These are phyloP conservation scores for Loriculus beryllinus DNA, from an alignment of 2,797 vertebrate genomes.

Conservation along the genomic window DNA sequence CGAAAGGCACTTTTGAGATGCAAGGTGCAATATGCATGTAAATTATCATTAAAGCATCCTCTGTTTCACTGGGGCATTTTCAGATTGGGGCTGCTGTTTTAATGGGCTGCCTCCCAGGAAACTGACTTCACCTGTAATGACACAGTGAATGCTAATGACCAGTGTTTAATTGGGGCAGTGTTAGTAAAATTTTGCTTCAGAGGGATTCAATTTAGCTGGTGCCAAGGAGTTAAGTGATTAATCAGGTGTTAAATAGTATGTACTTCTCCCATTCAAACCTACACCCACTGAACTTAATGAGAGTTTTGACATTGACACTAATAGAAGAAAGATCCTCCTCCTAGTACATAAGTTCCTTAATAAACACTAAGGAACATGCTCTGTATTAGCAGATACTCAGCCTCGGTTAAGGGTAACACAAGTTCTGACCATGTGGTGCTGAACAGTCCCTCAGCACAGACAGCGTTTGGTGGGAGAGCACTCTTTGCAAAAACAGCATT, in stretches of 20 bases:
- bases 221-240: conserved; percentile 53
- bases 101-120: conserved; percentile 61
- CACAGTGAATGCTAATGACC: conserved; percentile 37
- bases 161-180: conserved; percentile 39
- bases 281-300: conserved; percentile 18
- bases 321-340: neutral
- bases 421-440: neutral
- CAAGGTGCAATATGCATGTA: conserved; percentile 12
- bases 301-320: conserved; percentile 8
- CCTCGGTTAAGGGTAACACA: neutral
- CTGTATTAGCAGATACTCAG: neutral
- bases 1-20: conserved; percentile 11
- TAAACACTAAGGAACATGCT: neutral
- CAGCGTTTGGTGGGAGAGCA: neutral
- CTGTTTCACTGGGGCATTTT: conserved; percentile 42
- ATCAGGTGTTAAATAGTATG: conserved; percentile 31
- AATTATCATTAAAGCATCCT: conserved; percentile 41
- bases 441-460: neutral
- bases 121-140: conserved; percentile 52
- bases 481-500: neutral
- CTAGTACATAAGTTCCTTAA: neutral
- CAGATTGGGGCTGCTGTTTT: conserved; percentile 20
- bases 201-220: conserved; percentile 40
- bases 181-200: conserved; percentile 58
- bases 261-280: neutral